These are phyloP conservation scores for Pachydiplax longipennis DNA, from an alignment of 2,888 invertebrate species.

Conservation along the genomic window DNA sequence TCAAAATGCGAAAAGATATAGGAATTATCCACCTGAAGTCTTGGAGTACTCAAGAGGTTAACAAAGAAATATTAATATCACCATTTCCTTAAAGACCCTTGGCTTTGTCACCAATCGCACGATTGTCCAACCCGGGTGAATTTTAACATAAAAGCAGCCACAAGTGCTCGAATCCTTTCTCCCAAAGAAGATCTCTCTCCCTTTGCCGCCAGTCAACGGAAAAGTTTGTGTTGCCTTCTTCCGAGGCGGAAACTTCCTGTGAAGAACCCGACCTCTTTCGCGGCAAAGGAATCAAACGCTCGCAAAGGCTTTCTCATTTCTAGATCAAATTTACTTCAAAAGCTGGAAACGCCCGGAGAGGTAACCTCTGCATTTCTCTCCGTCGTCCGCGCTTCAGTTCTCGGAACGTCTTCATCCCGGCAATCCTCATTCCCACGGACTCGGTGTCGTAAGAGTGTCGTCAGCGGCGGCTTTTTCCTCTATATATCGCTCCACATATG, in stretches of 20 bases:
- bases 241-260: not conserved
- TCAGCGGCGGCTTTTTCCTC: not conserved
- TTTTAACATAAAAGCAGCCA: not conserved
- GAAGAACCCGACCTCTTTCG: not conserved
- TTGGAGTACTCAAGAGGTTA: no score
- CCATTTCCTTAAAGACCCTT: not conserved
- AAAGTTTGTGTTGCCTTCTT: not conserved
- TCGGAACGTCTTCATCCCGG: not conserved
- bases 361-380: not conserved
- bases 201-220: not conserved
- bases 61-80: no score
- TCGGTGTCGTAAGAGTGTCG: not conserved
- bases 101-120: not conserved
- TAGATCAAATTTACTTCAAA: not conserved
- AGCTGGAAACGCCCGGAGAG: not conserved
- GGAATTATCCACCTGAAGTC: no score
- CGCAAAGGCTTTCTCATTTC: not conserved
- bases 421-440: not conserved
- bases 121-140: not conserved
- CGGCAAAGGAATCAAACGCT: not conserved
- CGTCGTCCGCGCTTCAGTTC: no score
- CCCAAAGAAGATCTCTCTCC: not conserved
- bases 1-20: no score
- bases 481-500: not conserved
- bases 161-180: not conserved